Percentiles rank a stretch among this genome's conserved stretches.
These are phyloP conservation scores for Brachionus plicatilis DNA, from an alignment of 1,140 invertebrate genomes.

Conservation along the genomic window DNA sequence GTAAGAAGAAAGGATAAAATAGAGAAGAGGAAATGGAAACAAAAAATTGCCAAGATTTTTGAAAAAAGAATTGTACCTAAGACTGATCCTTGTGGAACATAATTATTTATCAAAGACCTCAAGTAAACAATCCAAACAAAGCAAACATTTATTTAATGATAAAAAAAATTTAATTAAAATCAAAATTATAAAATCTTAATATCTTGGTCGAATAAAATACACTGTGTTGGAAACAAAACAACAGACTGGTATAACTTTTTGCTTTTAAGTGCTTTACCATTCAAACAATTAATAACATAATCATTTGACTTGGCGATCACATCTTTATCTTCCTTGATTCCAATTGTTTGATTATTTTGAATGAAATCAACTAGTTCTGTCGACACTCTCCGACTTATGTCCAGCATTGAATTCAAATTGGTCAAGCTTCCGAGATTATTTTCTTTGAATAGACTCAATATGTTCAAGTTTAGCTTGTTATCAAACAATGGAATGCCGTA, in stretches of 20 bases:
- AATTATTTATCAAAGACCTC: not conserved
- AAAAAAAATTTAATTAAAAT: not conserved
- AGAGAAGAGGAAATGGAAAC: too few relatives aligned
- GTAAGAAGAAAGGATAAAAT: too few relatives aligned
- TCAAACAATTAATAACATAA: not conserved
- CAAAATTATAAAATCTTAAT: not conserved
- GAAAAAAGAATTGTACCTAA: too few relatives aligned
- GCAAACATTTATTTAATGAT: not conserved
- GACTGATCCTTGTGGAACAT: too few relatives aligned
- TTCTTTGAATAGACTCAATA: conserved; percentile 34
- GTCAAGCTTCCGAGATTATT: conserved; percentile 3
- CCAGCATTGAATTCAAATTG: conserved; percentile 24
- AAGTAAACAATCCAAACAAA: not conserved
- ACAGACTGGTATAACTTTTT: not conserved
- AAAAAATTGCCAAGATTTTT: too few relatives aligned
- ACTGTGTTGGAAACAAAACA: conserved; percentile 37
- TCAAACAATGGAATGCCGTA: conserved; percentile 41
- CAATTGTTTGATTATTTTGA: conserved; percentile 7
- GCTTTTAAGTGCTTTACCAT: not conserved
- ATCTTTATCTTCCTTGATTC: not conserved
- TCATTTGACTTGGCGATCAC: not conserved
- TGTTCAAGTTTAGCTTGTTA: conserved; percentile 34
- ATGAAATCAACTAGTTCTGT: conserved; percentile 16
- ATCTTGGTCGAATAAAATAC: conserved; percentile 14
- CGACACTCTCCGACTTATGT: not conserved